Evolutionary conservation across 2,797 vertebrate species (phyloP), one percentile per base, ranked within the genome.

Genomic region (Phalanger gymnotis): DNA sequence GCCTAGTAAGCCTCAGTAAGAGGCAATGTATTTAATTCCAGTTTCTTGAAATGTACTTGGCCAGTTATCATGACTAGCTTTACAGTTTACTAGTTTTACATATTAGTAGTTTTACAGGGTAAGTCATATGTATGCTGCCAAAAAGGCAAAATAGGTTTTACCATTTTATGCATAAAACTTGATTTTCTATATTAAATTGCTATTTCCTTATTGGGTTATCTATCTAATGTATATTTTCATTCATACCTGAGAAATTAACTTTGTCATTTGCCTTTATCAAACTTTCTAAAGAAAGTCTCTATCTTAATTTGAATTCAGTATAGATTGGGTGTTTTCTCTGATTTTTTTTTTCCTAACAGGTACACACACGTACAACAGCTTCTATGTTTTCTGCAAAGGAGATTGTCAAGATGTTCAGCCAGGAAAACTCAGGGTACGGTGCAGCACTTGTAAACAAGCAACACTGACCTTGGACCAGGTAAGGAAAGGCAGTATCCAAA

Each of bases 331-430:
- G 0, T 2, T 96, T 93, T 54, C 25, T 52, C 96, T 98, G 54
- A 56, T 95, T 87, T 58, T 28, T 95, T 90, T 58, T 28, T 13
- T 56, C 53, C 51, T 95, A 89, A 96, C 98, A 99, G 99, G 98
- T 94, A 95, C 96, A 94, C 94, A 94, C 56, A 90, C 92, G 91
- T 98, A 98, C 98, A 99, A 98, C 98, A 99, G 98, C 57, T 99
- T 99, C 98, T 99, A 99, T 16, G 99, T 99, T 93, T 99, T 98
- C 94, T 99, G 99, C 98, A 99, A 99, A 97, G 97, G 97, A 53
- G 97, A 98, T 91, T 99, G 99, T 96, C 97, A 97, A 12, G 98
- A 98, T 2, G 96, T 99, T 91, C 99, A 99, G 96, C 99, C 99
- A 0, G 99, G 99, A 89, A 99, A 99, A 96, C 98, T 99, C 56